A percentile compares a stretch with the other conserved stretches of the same genome.
phyloP scores from a whole-genome alignment of 2,797 vertebrate species.

The Leuciscus waleckii region DNA sequence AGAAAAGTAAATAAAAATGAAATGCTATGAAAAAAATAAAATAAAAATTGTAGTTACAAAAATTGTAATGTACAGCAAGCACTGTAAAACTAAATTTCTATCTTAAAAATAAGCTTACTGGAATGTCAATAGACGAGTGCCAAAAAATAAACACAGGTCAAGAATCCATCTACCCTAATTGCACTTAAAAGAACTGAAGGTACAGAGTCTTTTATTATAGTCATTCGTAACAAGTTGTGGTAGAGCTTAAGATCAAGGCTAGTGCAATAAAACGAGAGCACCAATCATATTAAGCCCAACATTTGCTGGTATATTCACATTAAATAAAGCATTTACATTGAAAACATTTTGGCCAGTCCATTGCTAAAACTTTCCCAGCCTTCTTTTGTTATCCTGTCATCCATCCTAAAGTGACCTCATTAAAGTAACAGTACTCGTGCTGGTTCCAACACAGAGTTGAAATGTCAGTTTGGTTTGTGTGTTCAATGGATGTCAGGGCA shows the following conservation, averaged over 20 bases:
- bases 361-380: neutral
- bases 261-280: neutral
- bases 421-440: neutral
- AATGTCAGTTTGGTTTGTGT: conserved; percentile 16
- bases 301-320: conserved; percentile 22
- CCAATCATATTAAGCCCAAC: neutral
- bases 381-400: neutral
- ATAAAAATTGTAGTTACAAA: neutral
- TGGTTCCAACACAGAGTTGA: neutral
- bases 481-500: neutral
- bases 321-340: neutral
- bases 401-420: neutral
- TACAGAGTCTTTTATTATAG: conserved; percentile 13
- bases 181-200: conserved; percentile 26
- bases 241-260: neutral
- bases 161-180: conserved; percentile 22
- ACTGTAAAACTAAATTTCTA: neutral
- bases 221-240: neutral
- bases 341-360: neutral
- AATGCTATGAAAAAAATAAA: conserved; percentile 12
- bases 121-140: conserved; percentile 49
- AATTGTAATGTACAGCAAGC: too few species aligned
- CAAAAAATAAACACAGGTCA: neutral
- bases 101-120: conserved; percentile 31
- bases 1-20: neutral